Evolutionary conservation across 2,797 vertebrate genomes (phyloP), one percentile per base, ranked within the genome.

Genomic region (Darevskia mixta): DNA sequence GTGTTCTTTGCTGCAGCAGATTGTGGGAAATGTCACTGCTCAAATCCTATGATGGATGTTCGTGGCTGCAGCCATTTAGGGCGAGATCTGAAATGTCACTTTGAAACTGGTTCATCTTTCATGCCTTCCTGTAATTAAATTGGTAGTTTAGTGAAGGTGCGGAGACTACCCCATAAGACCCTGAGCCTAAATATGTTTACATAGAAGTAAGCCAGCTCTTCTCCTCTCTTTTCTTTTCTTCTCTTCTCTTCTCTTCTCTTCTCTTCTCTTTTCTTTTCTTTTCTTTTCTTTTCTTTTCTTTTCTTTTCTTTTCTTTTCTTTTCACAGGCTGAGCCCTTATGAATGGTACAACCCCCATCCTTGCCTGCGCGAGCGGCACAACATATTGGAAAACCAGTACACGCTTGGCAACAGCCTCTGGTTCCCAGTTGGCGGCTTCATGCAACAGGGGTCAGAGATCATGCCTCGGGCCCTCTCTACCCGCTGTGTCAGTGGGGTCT

Each of bases 281-380:
- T 35, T 35, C 35, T 35, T n/a, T 1, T 0, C 10, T 35, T 13
- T 3, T 67, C 4, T 11, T 67, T 3, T 38, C 38, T 27, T 27
- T 27, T 27, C 8, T 1, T 10, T 32, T 15, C 3, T 58, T 79
- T 17, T 29, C 15, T 17, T 77, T 55, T 15, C 13, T 55, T 15
- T 29, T 17, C 10, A 1, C 95, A 99, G 98, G 95, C 95, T 99
- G 95, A 99, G 98, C 92, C 98, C 98, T 0, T 99, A 99, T 0
- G 98, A 99, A 96, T 99, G 98, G 98, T 99, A 98, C 93, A 99
- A 98, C 95, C 98, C 98, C 0, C 98, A 98, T 94, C 98, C 98
- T 0, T 99, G 98, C 91, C 97, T 98, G 91, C 96, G 98, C 87
- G 98, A 98, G 4, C 97, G 98, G 4, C 97, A 96, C 86, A 97